Evolutionary conservation across 2,888 invertebrate genomes (phyloP).

Genomic region (Lochmaea capreae): DNA sequence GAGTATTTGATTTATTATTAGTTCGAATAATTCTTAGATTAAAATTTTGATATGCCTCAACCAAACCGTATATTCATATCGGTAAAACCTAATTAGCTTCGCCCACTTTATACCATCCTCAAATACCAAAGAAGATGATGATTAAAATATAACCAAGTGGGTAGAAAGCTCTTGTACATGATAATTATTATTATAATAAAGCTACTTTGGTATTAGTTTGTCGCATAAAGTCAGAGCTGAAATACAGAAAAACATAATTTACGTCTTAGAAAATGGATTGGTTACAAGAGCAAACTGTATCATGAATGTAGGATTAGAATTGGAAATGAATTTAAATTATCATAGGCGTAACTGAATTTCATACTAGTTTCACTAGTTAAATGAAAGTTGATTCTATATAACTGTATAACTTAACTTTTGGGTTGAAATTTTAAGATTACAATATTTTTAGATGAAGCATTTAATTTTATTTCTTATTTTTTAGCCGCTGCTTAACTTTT

Average conservation of each 20-base stretch:
- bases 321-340: background rate
- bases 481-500: conserved; percentile 37
- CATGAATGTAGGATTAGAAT: background rate
- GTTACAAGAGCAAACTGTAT: background rate
- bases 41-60: background rate
- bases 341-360: too few species aligned
- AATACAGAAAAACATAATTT: background rate
- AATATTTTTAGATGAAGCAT: too few species aligned
- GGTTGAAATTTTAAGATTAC: too few species aligned
- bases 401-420: too few species aligned
- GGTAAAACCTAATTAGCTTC: conserved; percentile 3
- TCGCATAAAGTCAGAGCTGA: background rate
- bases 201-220: background rate
- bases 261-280: background rate
- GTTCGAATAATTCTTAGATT: background rate
- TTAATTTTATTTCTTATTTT: conserved; percentile 13
- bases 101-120: conserved; percentile 1
- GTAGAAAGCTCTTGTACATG: background rate
- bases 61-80: background rate
- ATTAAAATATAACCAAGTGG: background rate
- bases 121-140: background rate
- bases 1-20: background rate
- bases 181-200: background rate
- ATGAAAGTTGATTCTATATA: too few species aligned
- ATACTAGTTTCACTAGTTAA: too few species aligned